Base-by-base conservation (phyloP, 1,140 invertebrate genomes). In the Leptoteleia sp. region DNA sequence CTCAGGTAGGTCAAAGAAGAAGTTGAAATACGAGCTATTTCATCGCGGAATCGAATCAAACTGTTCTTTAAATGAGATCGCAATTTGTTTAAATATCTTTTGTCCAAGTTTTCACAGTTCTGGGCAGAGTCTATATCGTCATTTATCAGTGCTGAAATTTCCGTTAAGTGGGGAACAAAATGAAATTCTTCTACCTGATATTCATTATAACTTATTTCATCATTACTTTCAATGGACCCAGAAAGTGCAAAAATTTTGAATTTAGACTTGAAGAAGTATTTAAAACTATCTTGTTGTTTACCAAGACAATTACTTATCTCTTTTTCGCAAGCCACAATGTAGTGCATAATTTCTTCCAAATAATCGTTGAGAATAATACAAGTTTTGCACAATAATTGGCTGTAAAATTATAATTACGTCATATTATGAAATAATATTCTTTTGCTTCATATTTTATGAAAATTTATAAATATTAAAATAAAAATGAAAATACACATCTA, bases 241-340 rank as follows among this genome's bases (percentile, higher is more conserved):
- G 22, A 50, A 2, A 7, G 1, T 7, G 27, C 27, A 29, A 7
- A 7, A 3, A 7, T 29, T 29, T 81, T 65, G 1, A 73, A 43
- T 67, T 64, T 76, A 12, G 31, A 45, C 38, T 43, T 40, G 17
- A 64, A 61, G 25, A 68, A 59, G 54, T 76, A 48, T 22, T 4
- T 67, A 1, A 61, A 37, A 35, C 45, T 70, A 67, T 81, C 84
- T 76, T 83, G 83, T 76, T 77, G 88, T 17, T 90, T 92, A 13
- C 71, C 9, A 92, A 76, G 50, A 94, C 89, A 81, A 45, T 91
- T 93, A 84, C 94, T 95, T 4, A 95, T 84, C 87, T 95, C 94
- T 81, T 94, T 93, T 87, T 96, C 94, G 57, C 94, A 95, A 48
- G 91, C 90, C 1, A 90, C 91, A 79, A 94, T 93, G 85, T 94